phyloP scores from a whole-genome alignment of 2,888 invertebrate genomes.

The Pheosia gnoma region DNA sequence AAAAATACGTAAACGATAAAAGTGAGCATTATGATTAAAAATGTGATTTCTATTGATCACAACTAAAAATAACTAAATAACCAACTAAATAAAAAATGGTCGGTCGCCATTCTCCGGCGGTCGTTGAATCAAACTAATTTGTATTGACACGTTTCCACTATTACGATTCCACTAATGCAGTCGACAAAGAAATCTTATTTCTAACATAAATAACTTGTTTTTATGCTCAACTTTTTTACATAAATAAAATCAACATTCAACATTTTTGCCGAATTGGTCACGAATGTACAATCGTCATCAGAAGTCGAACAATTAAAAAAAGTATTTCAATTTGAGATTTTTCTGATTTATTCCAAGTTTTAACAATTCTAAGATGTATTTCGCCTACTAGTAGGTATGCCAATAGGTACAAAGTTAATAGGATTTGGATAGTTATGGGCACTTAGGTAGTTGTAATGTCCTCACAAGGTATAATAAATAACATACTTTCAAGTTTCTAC shows the following conservation, averaged over 20 bases:
- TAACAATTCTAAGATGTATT: too few species aligned
- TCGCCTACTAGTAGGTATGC: too few species aligned
- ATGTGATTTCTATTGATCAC: neutral
- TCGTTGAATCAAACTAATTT: slow-evolving; percentile 64
- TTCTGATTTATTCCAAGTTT: too few species aligned
- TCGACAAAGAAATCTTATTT: slow-evolving; percentile 63
- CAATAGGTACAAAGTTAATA: too few species aligned
- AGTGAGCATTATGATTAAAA: neutral
- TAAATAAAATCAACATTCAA: slow-evolving; percentile 16
- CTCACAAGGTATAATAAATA: too few species aligned
- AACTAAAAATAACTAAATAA: slow-evolving; percentile 21
- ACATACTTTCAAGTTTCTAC: too few species aligned
- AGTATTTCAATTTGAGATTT: too few species aligned
- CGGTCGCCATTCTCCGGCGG: slow-evolving; percentile 41
- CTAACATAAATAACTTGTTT: slow-evolving; percentile 60
- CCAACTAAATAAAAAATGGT: slow-evolving; percentile 35
- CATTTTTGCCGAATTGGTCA: slow-evolving; percentile 4
- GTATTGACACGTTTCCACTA: slow-evolving; percentile 81
- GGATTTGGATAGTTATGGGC: too few species aligned
- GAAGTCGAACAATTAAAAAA: slow-evolving; percentile 13
- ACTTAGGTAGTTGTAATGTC: too few species aligned
- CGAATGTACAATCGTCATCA: slow-evolving; percentile 20
- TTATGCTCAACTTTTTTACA: slow-evolving; percentile 50
- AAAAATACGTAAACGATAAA: neutral
- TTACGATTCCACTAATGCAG: slow-evolving; percentile 74